phyloP scores from a whole-genome alignment of 2,113 vertebrate genomes.

The Elachura formosa region DNA sequence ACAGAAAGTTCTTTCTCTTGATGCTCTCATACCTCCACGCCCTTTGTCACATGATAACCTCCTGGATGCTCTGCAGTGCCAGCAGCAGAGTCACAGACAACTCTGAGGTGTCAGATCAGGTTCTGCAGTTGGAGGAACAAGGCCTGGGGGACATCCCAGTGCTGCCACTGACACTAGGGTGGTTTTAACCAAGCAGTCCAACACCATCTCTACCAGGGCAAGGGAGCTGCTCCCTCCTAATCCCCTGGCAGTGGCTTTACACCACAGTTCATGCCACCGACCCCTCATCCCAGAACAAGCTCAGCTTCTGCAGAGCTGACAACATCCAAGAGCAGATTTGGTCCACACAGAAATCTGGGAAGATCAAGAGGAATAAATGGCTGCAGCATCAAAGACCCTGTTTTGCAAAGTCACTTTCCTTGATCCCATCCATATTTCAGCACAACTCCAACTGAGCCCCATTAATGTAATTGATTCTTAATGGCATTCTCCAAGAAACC shows the following conservation, averaged over 20 bases:
- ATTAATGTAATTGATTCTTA: conserved; percentile 66
- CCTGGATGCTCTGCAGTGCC: neutral
- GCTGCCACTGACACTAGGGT: neutral
- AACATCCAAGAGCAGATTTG: neutral
- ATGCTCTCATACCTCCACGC: neutral
- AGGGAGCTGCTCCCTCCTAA: neutral
- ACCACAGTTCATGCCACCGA: no score
- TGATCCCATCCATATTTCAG: conserved; percentile 24
- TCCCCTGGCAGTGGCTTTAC: neutral
- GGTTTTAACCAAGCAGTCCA: neutral
- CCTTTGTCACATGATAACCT: neutral
- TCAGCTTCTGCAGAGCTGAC: neutral
- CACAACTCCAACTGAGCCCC: conserved; percentile 39
- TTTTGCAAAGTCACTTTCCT: conserved; percentile 44
- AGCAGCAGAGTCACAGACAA: neutral
- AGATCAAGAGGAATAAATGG: neutral
- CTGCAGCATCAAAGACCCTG: neutral
- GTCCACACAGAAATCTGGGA: neutral
- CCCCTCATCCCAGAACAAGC: neutral
- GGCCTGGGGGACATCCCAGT: neutral
- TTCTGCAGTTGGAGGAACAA: neutral
- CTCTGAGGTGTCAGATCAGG: neutral
- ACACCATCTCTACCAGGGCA: neutral
- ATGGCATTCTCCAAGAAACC: conserved; percentile 27
- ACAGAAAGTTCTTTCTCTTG: neutral